phyloP scores from a whole-genome alignment of 92 coral and sea anemone genomes.

The Pocillopora grandis region DNA sequence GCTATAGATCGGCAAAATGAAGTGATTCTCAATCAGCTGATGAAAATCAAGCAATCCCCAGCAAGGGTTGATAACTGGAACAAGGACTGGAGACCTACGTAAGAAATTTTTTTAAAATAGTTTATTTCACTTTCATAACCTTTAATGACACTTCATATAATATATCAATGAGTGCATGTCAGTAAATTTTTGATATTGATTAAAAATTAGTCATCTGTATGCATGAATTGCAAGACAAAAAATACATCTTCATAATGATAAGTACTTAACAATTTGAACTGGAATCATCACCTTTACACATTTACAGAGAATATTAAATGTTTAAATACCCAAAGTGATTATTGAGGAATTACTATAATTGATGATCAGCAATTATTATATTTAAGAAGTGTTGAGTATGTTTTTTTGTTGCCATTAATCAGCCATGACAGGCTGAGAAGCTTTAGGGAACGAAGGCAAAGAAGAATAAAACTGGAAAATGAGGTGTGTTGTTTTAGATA shows the following conservation, averaged over 20 bases:
- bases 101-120: background rate
- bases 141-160: background rate
- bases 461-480: slow-evolving; percentile 79
- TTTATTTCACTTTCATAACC: background rate
- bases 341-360: no score
- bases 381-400: background rate
- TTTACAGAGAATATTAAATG: no score
- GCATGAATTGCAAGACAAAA: no score
- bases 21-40: slow-evolving; percentile 69
- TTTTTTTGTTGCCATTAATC: background rate
- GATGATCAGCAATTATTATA: background rate
- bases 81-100: slow-evolving; percentile 81
- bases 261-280: no score
- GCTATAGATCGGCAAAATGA: slow-evolving; percentile 83
- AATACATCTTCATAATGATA: no score
- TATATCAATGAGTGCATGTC: no score
- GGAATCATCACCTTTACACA: no score
- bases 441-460: slow-evolving; percentile 69
- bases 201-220: no score
- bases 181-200: no score
- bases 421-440: slow-evolving; percentile 74
- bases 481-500: slow-evolving; percentile 42
- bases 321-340: no score
- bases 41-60: slow-evolving; percentile 73
- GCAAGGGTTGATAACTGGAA: slow-evolving; percentile 86